A percentile compares a stretch with the other conserved stretches of the same genome.
Conservation (phyloP, 2,888 invertebrate species). For the Polyploca ridens region DNA sequence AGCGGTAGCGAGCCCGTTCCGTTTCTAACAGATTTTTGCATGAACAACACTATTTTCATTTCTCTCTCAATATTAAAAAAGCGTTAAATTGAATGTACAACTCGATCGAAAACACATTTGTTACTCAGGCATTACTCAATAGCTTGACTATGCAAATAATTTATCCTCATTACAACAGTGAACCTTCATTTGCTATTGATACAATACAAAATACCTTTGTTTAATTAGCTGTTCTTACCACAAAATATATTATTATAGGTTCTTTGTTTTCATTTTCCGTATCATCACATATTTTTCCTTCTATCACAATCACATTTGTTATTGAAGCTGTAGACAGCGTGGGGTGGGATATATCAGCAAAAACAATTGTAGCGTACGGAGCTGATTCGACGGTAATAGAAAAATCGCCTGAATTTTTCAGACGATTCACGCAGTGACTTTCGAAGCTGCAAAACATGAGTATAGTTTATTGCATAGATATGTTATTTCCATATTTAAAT, state of each 20-base stretch:
- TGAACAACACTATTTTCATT: too few relatives aligned
- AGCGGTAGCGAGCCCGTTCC: too few relatives aligned
- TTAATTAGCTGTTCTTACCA: too few relatives aligned
- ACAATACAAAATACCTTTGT: background rate
- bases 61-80: background rate
- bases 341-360: constrained; percentile 43
- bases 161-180: background rate
- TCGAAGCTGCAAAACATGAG: constrained; percentile 20
- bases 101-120: background rate
- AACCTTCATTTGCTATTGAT: background rate
- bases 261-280: too few relatives aligned
- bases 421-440: constrained; percentile 56
- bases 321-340: constrained; percentile 15
- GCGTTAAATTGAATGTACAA: background rate
- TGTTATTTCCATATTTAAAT: too few relatives aligned
- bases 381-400: constrained; percentile 63
- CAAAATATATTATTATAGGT: too few relatives aligned
- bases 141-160: background rate
- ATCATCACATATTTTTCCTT: too few relatives aligned
- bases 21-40: too few relatives aligned
- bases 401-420: too few relatives aligned
- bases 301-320: background rate
- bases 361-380: constrained; percentile 52
- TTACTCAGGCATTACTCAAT: background rate
- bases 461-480: too few relatives aligned